phyloP scores from a whole-genome alignment of 2,888 invertebrate genomes.

The Melipona bicolor region DNA sequence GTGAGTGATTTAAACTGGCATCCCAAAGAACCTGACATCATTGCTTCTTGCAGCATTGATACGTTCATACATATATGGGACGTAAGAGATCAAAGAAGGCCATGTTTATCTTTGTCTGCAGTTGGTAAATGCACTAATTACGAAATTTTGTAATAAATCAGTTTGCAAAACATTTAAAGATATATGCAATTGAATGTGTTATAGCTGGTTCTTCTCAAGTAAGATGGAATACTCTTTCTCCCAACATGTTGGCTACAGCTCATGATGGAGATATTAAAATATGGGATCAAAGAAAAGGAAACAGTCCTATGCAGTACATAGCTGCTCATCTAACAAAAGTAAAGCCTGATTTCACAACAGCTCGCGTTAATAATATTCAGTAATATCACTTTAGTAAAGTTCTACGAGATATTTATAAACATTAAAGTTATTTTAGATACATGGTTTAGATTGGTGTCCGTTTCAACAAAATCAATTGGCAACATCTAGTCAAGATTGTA shows the following conservation, averaged over 20 bases:
- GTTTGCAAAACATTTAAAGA: background rate
- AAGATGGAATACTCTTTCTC: constrained; percentile 95
- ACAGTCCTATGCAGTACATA: constrained; percentile 95
- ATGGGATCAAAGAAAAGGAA: constrained; percentile 96
- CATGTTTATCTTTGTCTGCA: constrained; percentile 93
- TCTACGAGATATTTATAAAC: constrained; percentile 31
- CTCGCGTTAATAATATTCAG: background rate
- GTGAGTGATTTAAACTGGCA: constrained; percentile 98
- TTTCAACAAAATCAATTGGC: constrained; percentile 93
- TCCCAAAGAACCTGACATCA: constrained; percentile 89
- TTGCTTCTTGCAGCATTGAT: constrained; percentile 97
- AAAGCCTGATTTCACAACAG: background rate
- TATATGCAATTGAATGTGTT: background rate
- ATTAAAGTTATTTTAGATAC: constrained; percentile 87
- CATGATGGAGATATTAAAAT: constrained; percentile 98
- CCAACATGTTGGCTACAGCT: constrained; percentile 94
- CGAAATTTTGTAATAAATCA: background rate
- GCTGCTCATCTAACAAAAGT: constrained; percentile 93
- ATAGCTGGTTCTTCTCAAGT: constrained; percentile 96
- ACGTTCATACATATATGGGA: constrained; percentile 98
- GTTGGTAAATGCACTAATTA: constrained; percentile 87
- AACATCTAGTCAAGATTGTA: constrained; percentile 97
- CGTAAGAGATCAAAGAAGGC: constrained; percentile 93
- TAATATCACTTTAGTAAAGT: background rate
- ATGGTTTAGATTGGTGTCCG: constrained; percentile 97